A percentile compares a stretch with the other conserved stretches of the same genome.
phyloP scores from a whole-genome alignment of 2,888 invertebrate genomes.

The Patella depressa region DNA sequence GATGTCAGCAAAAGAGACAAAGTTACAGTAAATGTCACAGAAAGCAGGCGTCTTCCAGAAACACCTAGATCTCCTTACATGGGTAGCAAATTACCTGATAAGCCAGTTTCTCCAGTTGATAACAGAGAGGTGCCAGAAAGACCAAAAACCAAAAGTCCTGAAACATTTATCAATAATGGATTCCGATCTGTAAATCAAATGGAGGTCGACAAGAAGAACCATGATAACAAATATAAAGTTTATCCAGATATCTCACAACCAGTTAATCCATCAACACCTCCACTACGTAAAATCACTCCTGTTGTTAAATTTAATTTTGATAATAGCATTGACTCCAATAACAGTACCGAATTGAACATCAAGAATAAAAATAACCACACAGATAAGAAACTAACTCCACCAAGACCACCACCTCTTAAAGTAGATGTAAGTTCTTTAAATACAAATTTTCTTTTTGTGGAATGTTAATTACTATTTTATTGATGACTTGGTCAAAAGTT shows the following conservation, averaged over 20 bases:
- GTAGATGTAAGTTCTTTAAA: conserved; percentile 8
- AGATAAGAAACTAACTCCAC: conserved; percentile 26
- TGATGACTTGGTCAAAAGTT: conserved; percentile 1
- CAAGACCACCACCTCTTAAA: conserved; percentile 41
- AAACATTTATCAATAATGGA: neutral
- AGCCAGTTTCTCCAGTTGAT: neutral
- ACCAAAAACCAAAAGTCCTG: neutral
- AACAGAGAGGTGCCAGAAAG: neutral
- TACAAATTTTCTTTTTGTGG: conserved; percentile 23
- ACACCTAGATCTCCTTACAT: neutral
- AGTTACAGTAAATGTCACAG: neutral
- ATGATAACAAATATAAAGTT: neutral
- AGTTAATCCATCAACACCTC: conserved; percentile 3
- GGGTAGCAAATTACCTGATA: neutral
- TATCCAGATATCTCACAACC: neutral
- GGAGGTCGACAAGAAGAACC: neutral
- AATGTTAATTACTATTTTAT: neutral
- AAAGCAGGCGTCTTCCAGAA: neutral
- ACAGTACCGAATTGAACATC: conserved; percentile 13
- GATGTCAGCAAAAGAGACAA: conserved; percentile 8
- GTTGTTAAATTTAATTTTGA: conserved; percentile 43
- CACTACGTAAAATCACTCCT: conserved; percentile 38
- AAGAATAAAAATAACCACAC: conserved; percentile 20
- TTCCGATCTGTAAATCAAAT: neutral
- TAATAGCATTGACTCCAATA: neutral